These are phyloP conservation scores for Gastrophysa polygoni DNA, from an alignment of 2,888 invertebrate genomes.

Conservation along the genomic window DNA sequence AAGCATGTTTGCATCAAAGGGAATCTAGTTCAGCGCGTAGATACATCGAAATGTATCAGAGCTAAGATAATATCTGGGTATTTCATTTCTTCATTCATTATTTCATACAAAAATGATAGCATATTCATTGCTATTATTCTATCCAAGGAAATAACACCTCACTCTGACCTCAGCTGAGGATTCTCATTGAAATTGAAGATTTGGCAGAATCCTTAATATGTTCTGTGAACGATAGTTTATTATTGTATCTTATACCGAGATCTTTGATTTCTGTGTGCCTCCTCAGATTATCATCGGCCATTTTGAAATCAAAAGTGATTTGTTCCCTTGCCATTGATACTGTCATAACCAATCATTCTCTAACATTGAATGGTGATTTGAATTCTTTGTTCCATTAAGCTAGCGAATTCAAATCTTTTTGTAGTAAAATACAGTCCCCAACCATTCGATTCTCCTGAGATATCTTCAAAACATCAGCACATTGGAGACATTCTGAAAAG, in stretches of 20 bases:
- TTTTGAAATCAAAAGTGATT: neutral
- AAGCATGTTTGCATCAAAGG: neutral
- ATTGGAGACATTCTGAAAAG: no score
- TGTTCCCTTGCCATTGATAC: neutral
- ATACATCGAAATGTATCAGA: neutral
- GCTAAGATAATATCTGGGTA: neutral
- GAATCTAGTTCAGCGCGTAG: constrained; percentile 1
- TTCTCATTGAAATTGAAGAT: neutral
- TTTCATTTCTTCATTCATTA: neutral
- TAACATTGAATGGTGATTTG: neutral
- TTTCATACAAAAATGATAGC: neutral
- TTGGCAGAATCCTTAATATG: neutral
- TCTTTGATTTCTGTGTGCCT: neutral
- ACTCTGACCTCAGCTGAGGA: neutral
- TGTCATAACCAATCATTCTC: neutral
- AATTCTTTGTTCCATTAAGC: neutral
- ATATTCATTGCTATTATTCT: neutral
- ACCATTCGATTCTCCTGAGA: no score
- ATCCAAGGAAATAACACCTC: constrained; percentile 1
- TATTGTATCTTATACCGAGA: neutral
- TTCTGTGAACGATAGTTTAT: neutral
- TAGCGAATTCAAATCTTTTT: no score
- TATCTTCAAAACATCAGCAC: no score
- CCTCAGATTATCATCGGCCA: neutral
- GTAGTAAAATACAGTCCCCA: no score